phyloP scores from a whole-genome alignment of 2,113 vertebrate genomes.

The Meriones unguiculatus region DNA sequence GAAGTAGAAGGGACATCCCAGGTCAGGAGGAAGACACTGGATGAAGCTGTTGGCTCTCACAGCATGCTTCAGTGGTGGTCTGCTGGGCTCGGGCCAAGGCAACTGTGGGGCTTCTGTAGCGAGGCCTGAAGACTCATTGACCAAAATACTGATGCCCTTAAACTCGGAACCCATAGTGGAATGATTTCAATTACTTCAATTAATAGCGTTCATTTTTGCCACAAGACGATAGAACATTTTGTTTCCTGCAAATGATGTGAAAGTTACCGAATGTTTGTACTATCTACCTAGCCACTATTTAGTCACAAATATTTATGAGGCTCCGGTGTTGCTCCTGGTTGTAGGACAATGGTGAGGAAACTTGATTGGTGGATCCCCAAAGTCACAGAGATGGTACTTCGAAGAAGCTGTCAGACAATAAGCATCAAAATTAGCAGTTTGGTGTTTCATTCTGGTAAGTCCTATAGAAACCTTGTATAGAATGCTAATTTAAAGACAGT shows the following conservation, averaged over 20 bases:
- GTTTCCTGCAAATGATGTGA: slow-evolving; percentile 18
- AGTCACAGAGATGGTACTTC: neutral
- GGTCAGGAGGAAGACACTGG: neutral
- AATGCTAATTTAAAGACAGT: neutral
- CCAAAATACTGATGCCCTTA: neutral
- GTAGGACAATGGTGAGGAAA: neutral
- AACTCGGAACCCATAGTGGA: neutral
- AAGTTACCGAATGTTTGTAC: neutral
- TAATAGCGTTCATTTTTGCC: neutral
- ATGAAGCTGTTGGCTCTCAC: neutral
- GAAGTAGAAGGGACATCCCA: neutral
- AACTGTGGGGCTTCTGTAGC: neutral
- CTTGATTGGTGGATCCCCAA: neutral
- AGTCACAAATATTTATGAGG: neutral
- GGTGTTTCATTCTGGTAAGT: neutral
- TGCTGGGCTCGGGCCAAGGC: neutral
- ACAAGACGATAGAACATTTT: neutral
- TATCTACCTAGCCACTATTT: neutral
- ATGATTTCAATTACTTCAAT: neutral
- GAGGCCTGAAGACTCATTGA: neutral
- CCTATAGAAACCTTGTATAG: neutral
- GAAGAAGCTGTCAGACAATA: neutral
- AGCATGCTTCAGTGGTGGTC: no score
- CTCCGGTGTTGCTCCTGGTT: neutral
- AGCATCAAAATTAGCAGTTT: neutral